A percentile compares a stretch with the other conserved stretches of the same genome.
phyloP scores from a whole-genome alignment of 2,113 vertebrate genomes.

The Cavia aperea region DNA sequence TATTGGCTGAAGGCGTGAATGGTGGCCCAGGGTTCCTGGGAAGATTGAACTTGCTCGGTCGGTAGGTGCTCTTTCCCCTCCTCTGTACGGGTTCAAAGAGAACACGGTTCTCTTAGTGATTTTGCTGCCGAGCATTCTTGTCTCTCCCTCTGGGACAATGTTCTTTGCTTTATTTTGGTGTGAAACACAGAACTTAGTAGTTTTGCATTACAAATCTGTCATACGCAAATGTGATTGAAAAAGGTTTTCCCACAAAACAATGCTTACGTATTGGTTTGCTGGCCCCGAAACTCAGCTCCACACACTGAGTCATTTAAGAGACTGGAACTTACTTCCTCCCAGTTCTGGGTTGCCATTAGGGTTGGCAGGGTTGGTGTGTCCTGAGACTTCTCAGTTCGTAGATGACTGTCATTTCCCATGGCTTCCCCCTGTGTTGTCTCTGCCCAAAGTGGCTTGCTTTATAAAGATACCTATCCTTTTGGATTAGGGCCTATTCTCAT shows the following conservation, averaged over 20 bases:
- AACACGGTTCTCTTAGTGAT: neutral
- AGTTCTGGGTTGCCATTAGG: neutral
- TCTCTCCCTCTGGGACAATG: neutral
- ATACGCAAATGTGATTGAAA: neutral
- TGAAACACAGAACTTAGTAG: slow-evolving; percentile 1
- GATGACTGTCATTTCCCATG: neutral
- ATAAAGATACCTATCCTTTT: neutral
- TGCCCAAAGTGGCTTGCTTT: neutral
- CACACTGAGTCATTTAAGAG: neutral
- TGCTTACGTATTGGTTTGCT: neutral
- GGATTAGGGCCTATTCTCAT: neutral
- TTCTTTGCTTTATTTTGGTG: neutral
- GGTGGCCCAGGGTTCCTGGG: neutral
- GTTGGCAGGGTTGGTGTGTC: neutral
- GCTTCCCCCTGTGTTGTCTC: neutral
- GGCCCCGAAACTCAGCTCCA: neutral
- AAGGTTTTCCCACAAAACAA: neutral
- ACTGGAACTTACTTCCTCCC: neutral
- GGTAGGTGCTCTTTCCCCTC: neutral
- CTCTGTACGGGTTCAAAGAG: neutral
- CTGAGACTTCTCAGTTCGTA: neutral
- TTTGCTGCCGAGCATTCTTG: neutral
- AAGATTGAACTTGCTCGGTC: neutral
- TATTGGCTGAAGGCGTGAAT: neutral
- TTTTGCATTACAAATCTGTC: neutral